phyloP scores from a whole-genome alignment of 2,113 vertebrate species.

The Lonchura striata region DNA sequence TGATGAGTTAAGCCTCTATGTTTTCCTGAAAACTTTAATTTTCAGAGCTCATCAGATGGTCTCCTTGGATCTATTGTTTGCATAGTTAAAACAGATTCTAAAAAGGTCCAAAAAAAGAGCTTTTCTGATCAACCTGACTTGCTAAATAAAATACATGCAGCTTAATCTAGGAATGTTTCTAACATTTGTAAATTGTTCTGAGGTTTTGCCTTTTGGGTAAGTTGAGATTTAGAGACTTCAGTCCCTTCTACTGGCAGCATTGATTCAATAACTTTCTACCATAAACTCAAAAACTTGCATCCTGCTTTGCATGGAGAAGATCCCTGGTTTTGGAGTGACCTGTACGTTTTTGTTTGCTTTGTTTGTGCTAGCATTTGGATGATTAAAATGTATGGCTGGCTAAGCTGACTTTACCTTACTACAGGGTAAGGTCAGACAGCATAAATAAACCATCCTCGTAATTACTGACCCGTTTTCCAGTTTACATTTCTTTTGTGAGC shows the following conservation, averaged over 20 bases:
- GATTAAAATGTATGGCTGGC: neutral
- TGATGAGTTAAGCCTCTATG: neutral
- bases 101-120: neutral
- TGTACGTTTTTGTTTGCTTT: neutral
- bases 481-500: conserved; percentile 24
- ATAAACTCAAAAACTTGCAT: neutral
- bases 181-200: neutral
- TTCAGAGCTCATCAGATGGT: neutral
- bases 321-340: neutral
- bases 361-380: neutral
- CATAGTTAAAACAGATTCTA: neutral
- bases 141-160: neutral
- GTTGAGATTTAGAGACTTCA: neutral
- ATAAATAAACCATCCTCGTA: conserved; percentile 29
- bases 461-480: neutral
- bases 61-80: neutral
- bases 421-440: conserved; percentile 11
- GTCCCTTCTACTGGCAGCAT: neutral
- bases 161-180: neutral
- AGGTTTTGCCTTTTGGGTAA: neutral
- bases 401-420: neutral
- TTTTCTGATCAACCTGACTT: neutral
- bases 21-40: neutral
- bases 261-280: neutral
- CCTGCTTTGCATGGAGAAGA: neutral